Percentiles rank a stretch among this genome's conserved stretches.
Conservation (phyloP, 2,113 vertebrate species). For the Phasianus colchicus region DNA sequence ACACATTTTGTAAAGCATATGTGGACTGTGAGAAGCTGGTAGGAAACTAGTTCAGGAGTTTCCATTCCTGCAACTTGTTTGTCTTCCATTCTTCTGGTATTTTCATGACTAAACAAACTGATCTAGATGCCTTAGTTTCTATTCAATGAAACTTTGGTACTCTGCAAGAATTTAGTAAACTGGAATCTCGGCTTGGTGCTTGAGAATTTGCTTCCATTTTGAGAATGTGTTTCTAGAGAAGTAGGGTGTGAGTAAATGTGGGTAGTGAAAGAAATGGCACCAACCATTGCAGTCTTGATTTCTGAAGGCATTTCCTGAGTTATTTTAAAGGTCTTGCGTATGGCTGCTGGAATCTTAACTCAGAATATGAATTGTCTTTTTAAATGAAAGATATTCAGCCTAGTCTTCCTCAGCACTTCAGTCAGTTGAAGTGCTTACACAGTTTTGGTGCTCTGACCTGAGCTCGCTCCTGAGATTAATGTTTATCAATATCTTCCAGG, state of each 20-base stretch:
- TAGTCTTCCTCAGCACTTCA: neutral
- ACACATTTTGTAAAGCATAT: constrained; percentile 49
- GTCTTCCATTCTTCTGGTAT: constrained; percentile 54
- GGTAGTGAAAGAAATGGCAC: constrained; percentile 68
- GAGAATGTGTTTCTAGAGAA: constrained; percentile 69
- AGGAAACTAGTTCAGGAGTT: constrained; percentile 60
- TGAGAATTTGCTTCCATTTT: constrained; percentile 66
- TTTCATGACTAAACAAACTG: constrained; percentile 67
- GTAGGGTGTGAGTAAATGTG: constrained; percentile 64
- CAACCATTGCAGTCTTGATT: constrained; percentile 44
- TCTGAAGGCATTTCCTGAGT: constrained; percentile 66
- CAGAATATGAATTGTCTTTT: neutral
- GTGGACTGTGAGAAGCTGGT: constrained; percentile 13
- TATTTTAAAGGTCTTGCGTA: constrained; percentile 58
- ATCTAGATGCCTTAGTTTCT: constrained; percentile 31
- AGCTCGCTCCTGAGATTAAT: neutral
- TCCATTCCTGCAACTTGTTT: constrained; percentile 57
- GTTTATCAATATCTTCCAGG: neutral
- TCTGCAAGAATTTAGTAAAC: constrained; percentile 53
- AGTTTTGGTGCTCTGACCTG: neutral
- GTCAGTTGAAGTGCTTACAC: neutral
- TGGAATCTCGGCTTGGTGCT: constrained; percentile 15
- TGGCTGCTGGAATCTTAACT: constrained; percentile 5
- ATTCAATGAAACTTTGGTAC: constrained; percentile 61
- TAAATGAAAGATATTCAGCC: constrained; percentile 12